Evolutionary conservation across 2,888 invertebrate species (phyloP).

Genomic region (Sarcophaga carnaria): DNA sequence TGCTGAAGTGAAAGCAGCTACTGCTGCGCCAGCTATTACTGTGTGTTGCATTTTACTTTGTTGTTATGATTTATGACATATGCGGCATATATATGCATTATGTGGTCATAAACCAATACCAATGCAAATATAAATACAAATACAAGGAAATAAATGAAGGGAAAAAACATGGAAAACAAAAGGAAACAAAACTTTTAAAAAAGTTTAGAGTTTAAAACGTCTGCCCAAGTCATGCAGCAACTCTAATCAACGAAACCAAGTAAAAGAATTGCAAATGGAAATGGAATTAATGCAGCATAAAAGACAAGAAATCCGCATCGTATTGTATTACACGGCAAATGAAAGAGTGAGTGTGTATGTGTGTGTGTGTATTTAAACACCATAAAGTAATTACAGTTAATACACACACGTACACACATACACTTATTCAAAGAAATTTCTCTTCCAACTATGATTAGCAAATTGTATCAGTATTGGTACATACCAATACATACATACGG

Average conservation of each 20-base stretch:
- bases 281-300: slow-evolving; percentile 10
- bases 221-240: slow-evolving; percentile 1
- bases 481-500: too few relatives aligned
- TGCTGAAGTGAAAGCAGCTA: too few relatives aligned
- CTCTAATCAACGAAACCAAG: background rate
- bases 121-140: too few relatives aligned
- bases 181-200: background rate
- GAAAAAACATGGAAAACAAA: background rate
- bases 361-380: background rate
- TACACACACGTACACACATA: too few relatives aligned
- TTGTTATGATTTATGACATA: slow-evolving; percentile 46
- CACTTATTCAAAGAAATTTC: too few relatives aligned
- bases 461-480: background rate
- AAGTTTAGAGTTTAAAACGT: background rate
- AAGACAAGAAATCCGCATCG: background rate
- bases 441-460: background rate
- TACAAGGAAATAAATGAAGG: too few relatives aligned
- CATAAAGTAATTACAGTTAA: slow-evolving; percentile 15
- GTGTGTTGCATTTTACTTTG: slow-evolving; percentile 25
- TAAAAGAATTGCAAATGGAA: background rate
- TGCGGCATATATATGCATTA: slow-evolving; percentile 14
- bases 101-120: slow-evolving; percentile 12
- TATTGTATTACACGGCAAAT: background rate
- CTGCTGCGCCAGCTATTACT: too few relatives aligned
- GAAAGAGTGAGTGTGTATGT: background rate